phyloP scores from a whole-genome alignment of 2,797 vertebrate genomes.

The Triplophysa yarkandensis region DNA sequence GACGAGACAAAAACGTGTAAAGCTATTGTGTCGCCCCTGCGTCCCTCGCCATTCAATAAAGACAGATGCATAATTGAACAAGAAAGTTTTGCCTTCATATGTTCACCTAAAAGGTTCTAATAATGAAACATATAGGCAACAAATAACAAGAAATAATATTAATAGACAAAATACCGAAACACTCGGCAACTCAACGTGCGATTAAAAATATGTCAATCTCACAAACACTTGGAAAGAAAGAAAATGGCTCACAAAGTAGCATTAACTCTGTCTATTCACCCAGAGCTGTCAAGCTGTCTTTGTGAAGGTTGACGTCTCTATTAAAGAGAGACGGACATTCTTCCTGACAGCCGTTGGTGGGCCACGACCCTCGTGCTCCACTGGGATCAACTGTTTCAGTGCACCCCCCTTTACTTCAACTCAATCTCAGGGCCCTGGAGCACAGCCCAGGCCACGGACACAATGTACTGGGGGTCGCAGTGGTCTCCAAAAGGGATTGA shows the following conservation, averaged over 20 bases:
- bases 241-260: conserved; percentile 44
- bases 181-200: conserved; percentile 31
- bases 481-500: conserved; percentile 56
- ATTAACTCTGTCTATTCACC: conserved; percentile 71
- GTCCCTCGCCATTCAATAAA: not conserved
- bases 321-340: conserved; percentile 72
- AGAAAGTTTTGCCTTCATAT: too few relatives aligned
- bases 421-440: conserved; percentile 51
- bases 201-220: conserved; percentile 21
- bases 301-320: conserved; percentile 81
- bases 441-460: conserved; percentile 62
- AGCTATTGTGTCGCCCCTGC: conserved; percentile 18
- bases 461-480: conserved; percentile 67
- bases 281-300: conserved; percentile 76
- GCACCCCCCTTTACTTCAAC: conserved; percentile 60
- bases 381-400: conserved; percentile 71
- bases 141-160: not conserved
- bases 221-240: conserved; percentile 35
- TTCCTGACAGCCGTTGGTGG: conserved; percentile 61
- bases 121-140: not conserved
- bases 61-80: not conserved
- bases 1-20: conserved; percentile 40
- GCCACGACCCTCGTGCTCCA: conserved; percentile 68
- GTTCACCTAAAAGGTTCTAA: not conserved
- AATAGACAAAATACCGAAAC: not conserved